A percentile compares a stretch with the other conserved stretches of the same genome.
Conservation (phyloP, 2,113 vertebrate species). For the Cichladusa arquata region DNA sequence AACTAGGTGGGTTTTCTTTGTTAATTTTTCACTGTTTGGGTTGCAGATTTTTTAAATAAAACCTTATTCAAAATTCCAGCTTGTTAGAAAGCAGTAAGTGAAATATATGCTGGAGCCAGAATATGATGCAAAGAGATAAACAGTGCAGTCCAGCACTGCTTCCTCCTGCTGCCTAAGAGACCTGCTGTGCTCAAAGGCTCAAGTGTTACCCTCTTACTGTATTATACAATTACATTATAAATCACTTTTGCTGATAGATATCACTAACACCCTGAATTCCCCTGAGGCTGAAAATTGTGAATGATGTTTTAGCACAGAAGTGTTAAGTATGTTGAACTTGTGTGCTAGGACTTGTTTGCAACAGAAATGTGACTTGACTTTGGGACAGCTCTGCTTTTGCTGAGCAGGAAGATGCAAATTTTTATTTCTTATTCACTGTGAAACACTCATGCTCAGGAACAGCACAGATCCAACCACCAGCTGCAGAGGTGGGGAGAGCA, state of each 20-base stretch:
- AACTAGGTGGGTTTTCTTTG: background rate
- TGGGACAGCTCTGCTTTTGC: background rate
- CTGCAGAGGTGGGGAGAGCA: background rate
- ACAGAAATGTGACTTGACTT: background rate
- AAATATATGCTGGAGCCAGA: background rate
- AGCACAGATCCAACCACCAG: background rate
- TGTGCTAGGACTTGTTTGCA: background rate
- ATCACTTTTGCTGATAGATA: background rate
- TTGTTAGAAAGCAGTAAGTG: background rate
- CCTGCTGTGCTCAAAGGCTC: background rate
- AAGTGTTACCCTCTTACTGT: background rate
- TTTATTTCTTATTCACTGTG: background rate
- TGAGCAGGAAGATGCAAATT: background rate
- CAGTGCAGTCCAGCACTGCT: background rate
- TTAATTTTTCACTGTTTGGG: background rate
- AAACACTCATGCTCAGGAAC: background rate
- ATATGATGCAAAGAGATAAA: background rate
- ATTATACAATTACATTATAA: background rate
- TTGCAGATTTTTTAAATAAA: background rate
- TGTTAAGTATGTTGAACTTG: background rate
- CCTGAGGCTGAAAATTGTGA: background rate
- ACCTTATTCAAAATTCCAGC: background rate
- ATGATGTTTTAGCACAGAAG: background rate
- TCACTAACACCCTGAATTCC: background rate
- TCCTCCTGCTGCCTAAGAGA: background rate